Base-by-base conservation (phyloP, 2,888 invertebrate species). In the Drosophila eohydei region DNA sequence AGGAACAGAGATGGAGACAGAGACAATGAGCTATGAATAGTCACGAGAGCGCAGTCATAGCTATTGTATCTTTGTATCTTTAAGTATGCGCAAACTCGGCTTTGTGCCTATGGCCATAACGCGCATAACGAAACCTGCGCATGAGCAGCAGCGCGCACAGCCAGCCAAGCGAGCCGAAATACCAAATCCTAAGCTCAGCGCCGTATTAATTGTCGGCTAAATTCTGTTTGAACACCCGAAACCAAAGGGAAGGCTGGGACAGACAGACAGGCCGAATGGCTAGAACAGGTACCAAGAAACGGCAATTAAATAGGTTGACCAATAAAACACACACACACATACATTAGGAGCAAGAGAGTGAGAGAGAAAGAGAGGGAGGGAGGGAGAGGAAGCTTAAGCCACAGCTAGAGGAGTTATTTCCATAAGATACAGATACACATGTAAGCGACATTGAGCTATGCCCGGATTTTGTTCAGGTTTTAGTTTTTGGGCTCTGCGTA, bases 171-270 rank as follows among this genome's bases (percentile, higher is more conserved):
- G 68, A 16, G 30, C 52, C 63, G 30, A 43, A 71, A 64, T 16
- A 50, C 54, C 57, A 62, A 69, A 67, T 55, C 50, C 71, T 59
- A 79, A 83, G 76, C 71, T 76, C 77, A 77, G 71, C 69, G 67
- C 82, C 69, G 70, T 88, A 80, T 88, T 88, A 83, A 88, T 80
- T 88, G 89, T 88, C 89, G 87, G 83, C 87, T 83, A 75, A 86
- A 88, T 75, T 83, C 60, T 83, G 75, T 88, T 83, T 88, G 89
- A 83, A 83, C 78, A 68, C 68, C 64, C 63, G 56, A 71, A 82
- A 73, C 64, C 70, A 52, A 74, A 57, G 59, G 72, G 60, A 66
- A 66, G 59, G 74, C 41, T 50, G 41, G 62, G 63, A 78, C 56
- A 62, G 51, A 59, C 64, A 7, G 64, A 59, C 44, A n/a, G 40